Percentiles rank a stretch among this genome's conserved stretches.
These are phyloP conservation scores for Adelges cooleyi DNA, from an alignment of 1,140 invertebrate species.

Conservation along the genomic window DNA sequence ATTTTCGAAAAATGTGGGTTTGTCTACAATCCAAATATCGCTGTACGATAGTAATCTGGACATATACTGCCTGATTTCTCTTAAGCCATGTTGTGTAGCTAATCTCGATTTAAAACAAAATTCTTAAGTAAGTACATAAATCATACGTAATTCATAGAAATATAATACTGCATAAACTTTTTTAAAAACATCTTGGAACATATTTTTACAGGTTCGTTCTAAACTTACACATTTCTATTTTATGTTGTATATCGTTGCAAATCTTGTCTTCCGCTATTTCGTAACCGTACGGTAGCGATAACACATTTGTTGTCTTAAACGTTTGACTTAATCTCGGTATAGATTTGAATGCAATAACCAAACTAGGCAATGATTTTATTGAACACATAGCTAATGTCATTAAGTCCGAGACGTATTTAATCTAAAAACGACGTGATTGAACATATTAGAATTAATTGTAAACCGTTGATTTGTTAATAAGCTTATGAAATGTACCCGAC, in stretches of 20 bases:
- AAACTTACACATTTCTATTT: too few species aligned
- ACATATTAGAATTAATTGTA: too few species aligned
- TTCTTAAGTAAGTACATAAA: too few species aligned
- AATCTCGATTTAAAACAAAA: not conserved
- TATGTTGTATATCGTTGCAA: not conserved
- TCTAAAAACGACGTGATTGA: too few species aligned
- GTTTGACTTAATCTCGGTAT: not conserved
- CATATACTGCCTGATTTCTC: not conserved
- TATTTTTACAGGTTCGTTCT: too few species aligned
- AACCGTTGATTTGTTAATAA: too few species aligned
- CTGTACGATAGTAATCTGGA: not conserved
- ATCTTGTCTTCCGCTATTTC: not conserved
- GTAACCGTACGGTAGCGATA: not conserved
- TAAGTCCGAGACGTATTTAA: not conserved
- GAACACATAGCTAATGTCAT: not conserved
- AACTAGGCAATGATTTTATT: conserved; percentile 41
- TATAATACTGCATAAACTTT: too few species aligned
- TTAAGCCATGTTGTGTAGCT: not conserved
- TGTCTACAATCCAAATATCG: not conserved
- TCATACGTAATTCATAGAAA: too few species aligned
- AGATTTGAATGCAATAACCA: not conserved
- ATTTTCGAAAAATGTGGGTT: not conserved
- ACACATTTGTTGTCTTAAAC: not conserved
- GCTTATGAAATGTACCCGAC: too few species aligned
- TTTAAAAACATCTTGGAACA: too few species aligned